These are phyloP conservation scores for Xiphias gladius DNA, from an alignment of 2,113 vertebrate genomes.

Conservation along the genomic window DNA sequence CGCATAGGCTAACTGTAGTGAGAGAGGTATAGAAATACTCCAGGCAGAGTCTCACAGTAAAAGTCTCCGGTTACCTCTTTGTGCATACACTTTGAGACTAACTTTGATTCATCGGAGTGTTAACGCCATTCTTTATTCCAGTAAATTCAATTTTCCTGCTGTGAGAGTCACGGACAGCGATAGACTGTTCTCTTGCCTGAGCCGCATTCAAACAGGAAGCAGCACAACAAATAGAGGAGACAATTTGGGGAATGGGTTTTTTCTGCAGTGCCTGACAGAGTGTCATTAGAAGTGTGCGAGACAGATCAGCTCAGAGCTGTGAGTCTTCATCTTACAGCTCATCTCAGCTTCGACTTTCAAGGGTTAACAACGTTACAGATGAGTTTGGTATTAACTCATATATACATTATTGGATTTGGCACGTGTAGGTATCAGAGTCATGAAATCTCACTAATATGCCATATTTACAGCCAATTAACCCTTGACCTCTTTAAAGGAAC, in stretches of 20 bases:
- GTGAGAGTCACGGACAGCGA: conserved; percentile 28
- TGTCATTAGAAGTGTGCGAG: conserved; percentile 12
- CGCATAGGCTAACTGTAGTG: conserved; percentile 17
- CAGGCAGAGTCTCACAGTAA: neutral
- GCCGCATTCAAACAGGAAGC: conserved; percentile 29
- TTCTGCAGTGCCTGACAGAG: conserved; percentile 8
- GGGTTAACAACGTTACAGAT: conserved; percentile 48
- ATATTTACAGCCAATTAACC: conserved; percentile 59
- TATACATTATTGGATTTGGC: conserved; percentile 18
- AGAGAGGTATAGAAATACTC: conserved; percentile 35
- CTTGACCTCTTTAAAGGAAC: conserved; percentile 30
- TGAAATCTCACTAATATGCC: conserved; percentile 47
- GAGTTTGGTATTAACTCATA: conserved; percentile 55
- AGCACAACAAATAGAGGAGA: conserved; percentile 13
- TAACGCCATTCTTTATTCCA: conserved; percentile 48
- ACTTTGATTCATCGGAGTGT: conserved; percentile 59
- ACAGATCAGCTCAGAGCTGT: neutral
- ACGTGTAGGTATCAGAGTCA: conserved; percentile 28
- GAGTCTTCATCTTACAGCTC: conserved; percentile 5
- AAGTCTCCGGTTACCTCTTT: conserved; percentile 54
- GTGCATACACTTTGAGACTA: conserved; percentile 36
- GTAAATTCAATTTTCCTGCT: conserved; percentile 55
- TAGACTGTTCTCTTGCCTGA: conserved; percentile 6
- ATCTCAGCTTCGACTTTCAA: conserved; percentile 25
- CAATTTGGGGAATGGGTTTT: conserved; percentile 24